A percentile compares a stretch with the other conserved stretches of the same genome.
These are phyloP conservation scores for Xenopus petersii DNA, from an alignment of 2,797 vertebrate species.

Conservation along the genomic window DNA sequence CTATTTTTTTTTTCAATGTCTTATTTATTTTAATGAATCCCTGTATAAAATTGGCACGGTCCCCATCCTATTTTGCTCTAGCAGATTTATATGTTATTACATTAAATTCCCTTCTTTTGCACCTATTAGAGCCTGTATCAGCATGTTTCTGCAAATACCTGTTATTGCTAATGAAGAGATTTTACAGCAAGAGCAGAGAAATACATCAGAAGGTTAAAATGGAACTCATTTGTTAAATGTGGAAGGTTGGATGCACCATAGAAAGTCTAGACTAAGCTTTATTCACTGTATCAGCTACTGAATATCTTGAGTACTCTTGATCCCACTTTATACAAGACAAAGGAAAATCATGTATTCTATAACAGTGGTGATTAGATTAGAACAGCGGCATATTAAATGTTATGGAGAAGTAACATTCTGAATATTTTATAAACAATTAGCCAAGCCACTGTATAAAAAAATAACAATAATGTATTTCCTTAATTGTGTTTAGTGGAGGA, in stretches of 20 bases:
- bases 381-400: too few relatives aligned
- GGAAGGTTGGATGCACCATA: neutral
- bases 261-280: conserved; percentile 4
- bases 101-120: conserved; percentile 38
- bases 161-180: conserved; percentile 46
- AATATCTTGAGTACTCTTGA: neutral
- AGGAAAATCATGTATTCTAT: neutral
- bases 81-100: conserved; percentile 46
- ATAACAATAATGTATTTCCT: too few relatives aligned
- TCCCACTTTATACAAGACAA: neutral
- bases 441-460: too few relatives aligned
- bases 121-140: conserved; percentile 43
- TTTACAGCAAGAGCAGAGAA: conserved; percentile 26
- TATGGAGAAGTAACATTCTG: too few relatives aligned
- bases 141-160: conserved; percentile 47
- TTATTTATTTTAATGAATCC: conserved; percentile 47
- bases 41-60: conserved; percentile 38
- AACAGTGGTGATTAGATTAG: too few relatives aligned
- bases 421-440: too few relatives aligned
- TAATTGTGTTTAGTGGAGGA: too few relatives aligned
- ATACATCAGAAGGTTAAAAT: conserved; percentile 38
- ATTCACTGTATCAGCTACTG: neutral
- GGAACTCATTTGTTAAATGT: conserved; percentile 41
- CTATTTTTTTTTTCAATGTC: conserved; percentile 21
- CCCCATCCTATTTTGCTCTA: conserved; percentile 29